Conservation (phyloP, 2,888 invertebrate genomes). For the Ormyrus thymus region DNA sequence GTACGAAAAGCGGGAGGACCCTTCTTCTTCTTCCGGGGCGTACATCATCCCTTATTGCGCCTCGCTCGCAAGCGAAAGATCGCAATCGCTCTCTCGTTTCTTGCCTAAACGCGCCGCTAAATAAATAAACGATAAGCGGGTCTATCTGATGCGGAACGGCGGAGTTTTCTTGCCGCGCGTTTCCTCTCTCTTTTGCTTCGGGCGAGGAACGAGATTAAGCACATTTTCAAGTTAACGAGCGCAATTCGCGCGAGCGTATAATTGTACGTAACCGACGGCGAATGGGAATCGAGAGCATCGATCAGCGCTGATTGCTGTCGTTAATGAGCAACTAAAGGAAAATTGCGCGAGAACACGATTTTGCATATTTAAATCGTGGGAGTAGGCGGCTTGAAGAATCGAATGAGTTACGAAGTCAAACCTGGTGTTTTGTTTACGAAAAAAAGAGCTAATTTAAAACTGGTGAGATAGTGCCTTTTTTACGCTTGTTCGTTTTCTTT, state of each 20-base stretch:
- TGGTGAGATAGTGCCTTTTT: too few species aligned
- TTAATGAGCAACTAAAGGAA: conserved; percentile 20
- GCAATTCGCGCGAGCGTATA: conserved; percentile 7
- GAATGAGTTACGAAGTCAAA: too few species aligned
- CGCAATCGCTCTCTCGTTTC: conserved; percentile 28
- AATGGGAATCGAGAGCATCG: conserved; percentile 30
- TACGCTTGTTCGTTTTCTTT: not conserved
- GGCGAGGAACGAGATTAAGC: not conserved
- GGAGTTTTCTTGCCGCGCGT: not conserved
- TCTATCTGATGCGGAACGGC: conserved; percentile 3
- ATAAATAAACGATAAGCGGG: conserved; percentile 38
- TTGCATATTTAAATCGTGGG: too few species aligned
- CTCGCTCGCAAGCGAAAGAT: conserved; percentile 21
- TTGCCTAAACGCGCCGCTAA: conserved; percentile 14
- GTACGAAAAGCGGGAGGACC: not conserved
- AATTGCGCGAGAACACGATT: not conserved
- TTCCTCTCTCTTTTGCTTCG: too few species aligned
- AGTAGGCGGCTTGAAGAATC: too few species aligned
- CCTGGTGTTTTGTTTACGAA: too few species aligned
- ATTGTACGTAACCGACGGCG: conserved; percentile 6
- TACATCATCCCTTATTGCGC: conserved; percentile 28
- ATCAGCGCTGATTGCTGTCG: conserved; percentile 30
- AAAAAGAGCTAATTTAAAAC: too few species aligned
- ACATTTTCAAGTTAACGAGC: conserved; percentile 23
- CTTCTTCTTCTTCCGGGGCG: not conserved